Evolutionary conservation across 2,888 invertebrate genomes (phyloP), one percentile per base, ranked within the genome.

Genomic region (Torymus auratus): DNA sequence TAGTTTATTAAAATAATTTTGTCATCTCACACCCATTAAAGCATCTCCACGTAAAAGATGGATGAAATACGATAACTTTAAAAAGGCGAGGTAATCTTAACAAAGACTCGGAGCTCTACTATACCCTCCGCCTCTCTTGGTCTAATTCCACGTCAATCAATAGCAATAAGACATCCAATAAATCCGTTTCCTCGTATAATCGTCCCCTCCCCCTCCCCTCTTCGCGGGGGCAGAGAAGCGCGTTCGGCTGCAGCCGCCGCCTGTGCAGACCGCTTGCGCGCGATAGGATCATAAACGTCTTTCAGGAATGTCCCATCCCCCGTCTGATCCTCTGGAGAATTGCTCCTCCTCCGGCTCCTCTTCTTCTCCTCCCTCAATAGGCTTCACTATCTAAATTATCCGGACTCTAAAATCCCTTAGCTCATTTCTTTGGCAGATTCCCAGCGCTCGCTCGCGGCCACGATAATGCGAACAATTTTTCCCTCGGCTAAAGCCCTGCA

Each of bases 351-450:
- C 7, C 41, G 41, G 7, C 41, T 7, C 13, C 15, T 10, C 7
- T n/a, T 13, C 14, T 41, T 7, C 41, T 41, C 41, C 7, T 41
- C 7, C 41, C 41, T 80, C 69, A 56, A 80, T 80, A 68, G 69
- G 52, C 79, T 64, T 28, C 52, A 23, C 69, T 79, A 80, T 74
- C 74, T 74, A 70, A 80, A 80, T 80, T 80, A 80, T 74, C 79
- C 79, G 79, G 69, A 69, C 69, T 72, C 64, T 41, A 64, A 64
- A 80, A 80, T 74, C 69, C 79, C 74, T 74, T 69, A 70, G 64
- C 79, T 80, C 74, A 64, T 79, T 80, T 74, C 79, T 80, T 80
- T 70, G 79, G 79, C 74, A 74, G 74, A 80, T 80, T 62, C 64
- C 61, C 73, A 69, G 53, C 61, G 52, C 41, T 61, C 60, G 56